phyloP scores from a whole-genome alignment of 2,113 vertebrate species.

The Brienomyrus longianalis region DNA sequence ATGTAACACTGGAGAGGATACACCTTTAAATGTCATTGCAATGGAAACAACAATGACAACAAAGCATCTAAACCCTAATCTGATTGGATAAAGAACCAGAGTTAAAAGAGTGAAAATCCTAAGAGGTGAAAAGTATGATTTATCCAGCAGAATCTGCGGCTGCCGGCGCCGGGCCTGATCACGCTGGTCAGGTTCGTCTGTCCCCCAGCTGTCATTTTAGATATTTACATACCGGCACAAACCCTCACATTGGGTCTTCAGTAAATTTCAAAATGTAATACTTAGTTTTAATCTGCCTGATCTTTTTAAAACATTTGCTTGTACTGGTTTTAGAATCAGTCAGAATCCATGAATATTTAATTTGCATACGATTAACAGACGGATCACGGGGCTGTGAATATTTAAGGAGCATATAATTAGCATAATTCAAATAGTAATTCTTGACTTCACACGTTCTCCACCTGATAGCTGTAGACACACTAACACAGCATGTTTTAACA shows the following conservation, averaged over 20 bases:
- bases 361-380: background rate
- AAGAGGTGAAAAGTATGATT: background rate
- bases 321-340: background rate
- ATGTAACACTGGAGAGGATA: too few relatives aligned
- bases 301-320: constrained; percentile 1
- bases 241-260: background rate
- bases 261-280: background rate
- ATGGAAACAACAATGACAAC: too few relatives aligned
- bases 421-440: background rate
- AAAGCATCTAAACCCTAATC: too few relatives aligned
- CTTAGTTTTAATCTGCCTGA: constrained; percentile 2
- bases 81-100: background rate
- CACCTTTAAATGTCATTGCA: too few relatives aligned
- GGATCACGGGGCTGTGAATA: background rate
- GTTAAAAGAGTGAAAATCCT: background rate
- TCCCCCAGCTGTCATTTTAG: background rate
- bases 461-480: background rate
- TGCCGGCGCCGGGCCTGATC: background rate
- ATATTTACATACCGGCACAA: background rate
- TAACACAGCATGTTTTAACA: background rate
- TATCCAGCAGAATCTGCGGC: background rate
- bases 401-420: background rate
- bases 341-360: background rate
- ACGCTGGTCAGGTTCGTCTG: background rate
- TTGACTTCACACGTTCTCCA: background rate